Evolutionary conservation across 2,797 vertebrate genomes (phyloP).

Genomic region (Discoglossus pictus): DNA sequence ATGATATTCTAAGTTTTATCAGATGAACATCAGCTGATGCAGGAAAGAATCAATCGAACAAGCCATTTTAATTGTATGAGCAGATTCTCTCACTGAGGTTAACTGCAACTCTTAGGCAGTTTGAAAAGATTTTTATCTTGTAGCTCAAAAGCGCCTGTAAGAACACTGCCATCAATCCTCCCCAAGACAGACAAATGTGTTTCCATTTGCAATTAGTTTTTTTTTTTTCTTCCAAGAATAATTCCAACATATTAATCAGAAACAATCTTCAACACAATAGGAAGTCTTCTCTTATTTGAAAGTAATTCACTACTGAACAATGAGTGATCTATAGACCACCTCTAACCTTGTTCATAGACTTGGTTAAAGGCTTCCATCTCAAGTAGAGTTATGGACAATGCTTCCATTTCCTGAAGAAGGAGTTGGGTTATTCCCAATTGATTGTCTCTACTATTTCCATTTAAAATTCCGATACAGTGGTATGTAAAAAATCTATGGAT

Average conservation of each 20-base stretch:
- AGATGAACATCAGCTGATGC: conserved; percentile 64
- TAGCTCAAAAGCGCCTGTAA: conserved; percentile 62
- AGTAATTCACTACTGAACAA: conserved; percentile 66
- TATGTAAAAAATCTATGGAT: no score
- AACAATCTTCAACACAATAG: conserved; percentile 72
- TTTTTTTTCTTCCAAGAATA: conserved; percentile 57
- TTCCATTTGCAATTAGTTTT: conserved; percentile 67
- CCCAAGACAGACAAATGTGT: conserved; percentile 69
- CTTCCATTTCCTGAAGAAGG: conserved; percentile 54
- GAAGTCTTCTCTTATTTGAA: conserved; percentile 62
- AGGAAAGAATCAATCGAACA: conserved; percentile 52
- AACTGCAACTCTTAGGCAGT: conserved; percentile 56
- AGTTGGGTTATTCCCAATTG: conserved; percentile 35
- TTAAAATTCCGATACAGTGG: no score
- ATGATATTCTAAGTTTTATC: conserved; percentile 53
- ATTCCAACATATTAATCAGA: conserved; percentile 66
- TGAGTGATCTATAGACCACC: conserved; percentile 66
- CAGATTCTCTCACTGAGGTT: conserved; percentile 55
- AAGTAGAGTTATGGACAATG: conserved; percentile 54
- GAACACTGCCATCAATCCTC: conserved; percentile 63
- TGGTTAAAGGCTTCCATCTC: conserved; percentile 62
- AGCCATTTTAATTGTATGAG: conserved; percentile 43
- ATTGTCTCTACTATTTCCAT: conserved; percentile 23
- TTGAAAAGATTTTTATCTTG: conserved; percentile 59
- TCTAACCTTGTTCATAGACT: conserved; percentile 65